These are phyloP conservation scores for Melopsittacus undulatus DNA, from an alignment of 2,797 vertebrate species.

Conservation along the genomic window DNA sequence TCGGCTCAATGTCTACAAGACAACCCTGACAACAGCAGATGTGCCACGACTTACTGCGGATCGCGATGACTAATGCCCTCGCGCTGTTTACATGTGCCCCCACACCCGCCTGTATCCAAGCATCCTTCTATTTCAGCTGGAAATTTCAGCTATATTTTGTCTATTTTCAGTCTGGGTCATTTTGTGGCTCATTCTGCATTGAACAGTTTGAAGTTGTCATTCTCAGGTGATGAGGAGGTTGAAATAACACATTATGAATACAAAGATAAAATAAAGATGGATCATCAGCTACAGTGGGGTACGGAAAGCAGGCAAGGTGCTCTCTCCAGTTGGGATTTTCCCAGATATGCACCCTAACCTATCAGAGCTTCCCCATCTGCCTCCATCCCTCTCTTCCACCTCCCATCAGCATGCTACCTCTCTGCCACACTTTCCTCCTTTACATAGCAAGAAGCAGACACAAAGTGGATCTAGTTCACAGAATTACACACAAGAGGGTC, in stretches of 20 bases:
- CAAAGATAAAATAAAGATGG: not conserved
- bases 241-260: not conserved
- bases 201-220: not conserved
- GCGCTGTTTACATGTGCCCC: not conserved
- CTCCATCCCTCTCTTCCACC: not conserved
- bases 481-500: not conserved
- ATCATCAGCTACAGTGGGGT: not conserved
- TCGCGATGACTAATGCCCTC: conserved; percentile 5
- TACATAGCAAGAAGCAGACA: not conserved
- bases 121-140: not conserved
- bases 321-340: not conserved
- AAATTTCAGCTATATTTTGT: not conserved
- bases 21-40: not conserved
- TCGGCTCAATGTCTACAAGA: not conserved
- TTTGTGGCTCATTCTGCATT: fast-evolving
- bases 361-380: not conserved
- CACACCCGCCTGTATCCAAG: not conserved
- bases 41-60: not conserved
- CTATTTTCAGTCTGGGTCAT: not conserved
- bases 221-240: fast-evolving
- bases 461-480: not conserved
- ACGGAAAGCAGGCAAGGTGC: not conserved
- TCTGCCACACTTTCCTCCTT: not conserved
- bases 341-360: not conserved
- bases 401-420: not conserved